These are phyloP conservation scores for Cromileptes altivelis DNA, from an alignment of 2,113 vertebrate genomes.

Conservation along the genomic window DNA sequence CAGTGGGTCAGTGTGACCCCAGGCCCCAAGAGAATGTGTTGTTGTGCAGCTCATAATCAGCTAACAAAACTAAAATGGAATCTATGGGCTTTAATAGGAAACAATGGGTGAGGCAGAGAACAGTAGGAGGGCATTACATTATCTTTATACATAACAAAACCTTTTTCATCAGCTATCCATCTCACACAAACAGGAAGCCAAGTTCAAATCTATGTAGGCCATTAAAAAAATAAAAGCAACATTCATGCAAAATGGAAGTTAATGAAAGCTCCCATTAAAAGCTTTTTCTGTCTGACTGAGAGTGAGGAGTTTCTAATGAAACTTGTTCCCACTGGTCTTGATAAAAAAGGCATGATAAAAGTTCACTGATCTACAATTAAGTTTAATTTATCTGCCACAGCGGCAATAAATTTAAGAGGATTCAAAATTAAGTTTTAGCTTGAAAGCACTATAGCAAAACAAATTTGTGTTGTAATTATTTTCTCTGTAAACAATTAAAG, in stretches of 20 bases:
- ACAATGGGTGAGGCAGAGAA: conserved; percentile 23
- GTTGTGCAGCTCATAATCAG: conserved; percentile 51
- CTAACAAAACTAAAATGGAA: conserved; percentile 33
- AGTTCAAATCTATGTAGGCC: conserved; percentile 46
- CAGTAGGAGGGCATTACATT: conserved; percentile 43
- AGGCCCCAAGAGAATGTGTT: conserved; percentile 12
- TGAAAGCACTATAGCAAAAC: conserved; percentile 65
- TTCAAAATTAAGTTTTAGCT: conserved; percentile 57
- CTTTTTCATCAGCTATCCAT: conserved; percentile 62
- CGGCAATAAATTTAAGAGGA: conserved; percentile 46
- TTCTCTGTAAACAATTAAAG: conserved; percentile 47
- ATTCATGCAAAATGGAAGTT: conserved; percentile 63
- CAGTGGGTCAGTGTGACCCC: conserved; percentile 15
- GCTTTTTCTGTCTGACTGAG: conserved; percentile 50
- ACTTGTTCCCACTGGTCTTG: conserved; percentile 48
- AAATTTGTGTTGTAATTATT: conserved; percentile 54
- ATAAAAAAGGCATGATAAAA: conserved; percentile 62
- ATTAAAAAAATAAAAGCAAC: conserved; percentile 64
- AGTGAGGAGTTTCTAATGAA: conserved; percentile 65
- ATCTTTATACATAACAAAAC: conserved; percentile 47
- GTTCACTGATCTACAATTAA: conserved; percentile 67
- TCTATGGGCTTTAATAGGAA: conserved; percentile 44
- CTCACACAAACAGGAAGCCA: conserved; percentile 59
- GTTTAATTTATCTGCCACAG: conserved; percentile 61
- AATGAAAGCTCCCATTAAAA: conserved; percentile 66